Base-by-base conservation (phyloP, 2,888 invertebrate genomes). In the Cistogaster globosa region DNA sequence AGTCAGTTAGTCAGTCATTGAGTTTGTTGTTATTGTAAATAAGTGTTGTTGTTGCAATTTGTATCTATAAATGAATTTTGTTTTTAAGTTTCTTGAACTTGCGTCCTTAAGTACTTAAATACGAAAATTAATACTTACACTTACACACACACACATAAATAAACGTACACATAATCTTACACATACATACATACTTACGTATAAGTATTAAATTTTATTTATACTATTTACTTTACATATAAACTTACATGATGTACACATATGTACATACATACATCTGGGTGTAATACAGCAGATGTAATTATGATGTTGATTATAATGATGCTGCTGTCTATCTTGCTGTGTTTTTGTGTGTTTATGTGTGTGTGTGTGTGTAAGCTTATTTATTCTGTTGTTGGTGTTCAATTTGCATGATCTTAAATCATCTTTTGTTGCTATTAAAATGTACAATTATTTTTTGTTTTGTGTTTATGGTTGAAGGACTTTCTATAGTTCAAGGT, bases 51-150 rank as follows among this genome's bases (percentile, higher is more conserved):
- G 38, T 26, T 22, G 6, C 16, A n/a, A 9, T 77, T 26, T 60
- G 51, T 76, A 26, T 36, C 12, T 11, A 26, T 57, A 42, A 42
- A 42, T 42, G 42, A 42, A 42, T 48, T 68, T 69, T 36, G 11
- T 79, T 88, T 87, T 71, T 63, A 83, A 90, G 89, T 90, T 90
- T 89, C 87, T 90, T 90, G 89, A 90, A 90, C 90, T 88, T 87
- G 88, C 88, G 90, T 90, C 90, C 91, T 90, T 90, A 90, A 88
- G 88, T 78, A 84, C 69, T 82, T 81, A 78, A 85, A 85, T 58
- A 67, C 57, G 57, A 65, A 72, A 48, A 74, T 62, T 18, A 55
- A 55, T 51, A 62, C 51, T 18, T 26, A 75, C 67, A 72, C 38
- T 62, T 45, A 71, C 3, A 51, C n/a, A 60, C 32, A 60, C 32